Evolutionary conservation across 2,888 invertebrate species (phyloP).

Genomic region (Drosophila prostipennis): DNA sequence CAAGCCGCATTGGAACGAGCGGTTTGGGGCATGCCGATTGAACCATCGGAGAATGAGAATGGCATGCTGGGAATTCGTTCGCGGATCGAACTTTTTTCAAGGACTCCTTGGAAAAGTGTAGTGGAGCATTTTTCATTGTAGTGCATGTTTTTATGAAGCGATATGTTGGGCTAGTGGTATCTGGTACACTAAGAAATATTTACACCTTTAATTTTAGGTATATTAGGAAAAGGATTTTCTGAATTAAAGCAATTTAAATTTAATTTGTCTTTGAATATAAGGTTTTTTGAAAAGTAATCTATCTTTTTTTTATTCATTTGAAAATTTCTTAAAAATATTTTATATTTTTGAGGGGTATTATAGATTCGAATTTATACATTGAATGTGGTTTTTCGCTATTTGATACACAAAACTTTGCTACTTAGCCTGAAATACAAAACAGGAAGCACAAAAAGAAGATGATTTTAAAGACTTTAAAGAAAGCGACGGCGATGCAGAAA

Average conservation of each 20-base stretch:
- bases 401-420: neutral
- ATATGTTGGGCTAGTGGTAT: neutral
- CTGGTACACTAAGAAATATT: neutral
- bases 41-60: conserved; percentile 20
- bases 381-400: neutral
- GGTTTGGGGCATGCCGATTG: conserved; percentile 27
- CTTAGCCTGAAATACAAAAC: neutral
- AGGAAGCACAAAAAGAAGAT: too few relatives aligned
- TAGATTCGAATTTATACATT: neutral
- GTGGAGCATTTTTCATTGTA: conserved; percentile 5
- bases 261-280: neutral
- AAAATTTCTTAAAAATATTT: too few relatives aligned
- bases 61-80: conserved; percentile 32
- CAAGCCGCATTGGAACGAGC: conserved; percentile 18
- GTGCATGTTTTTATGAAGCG: conserved; percentile 5
- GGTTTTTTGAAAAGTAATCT: neutral
- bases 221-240: too few relatives aligned
- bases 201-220: neutral
- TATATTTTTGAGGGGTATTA: neutral
- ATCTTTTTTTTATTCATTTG: too few relatives aligned
- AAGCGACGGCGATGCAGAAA: conserved; percentile 17
- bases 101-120: conserved; percentile 21
- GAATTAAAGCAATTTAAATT: neutral
- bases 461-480: conserved; percentile 6
- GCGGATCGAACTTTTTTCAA: conserved; percentile 40